Conservation (phyloP, 2,797 vertebrate species). For the Catamblyrhynchus diadema region DNA sequence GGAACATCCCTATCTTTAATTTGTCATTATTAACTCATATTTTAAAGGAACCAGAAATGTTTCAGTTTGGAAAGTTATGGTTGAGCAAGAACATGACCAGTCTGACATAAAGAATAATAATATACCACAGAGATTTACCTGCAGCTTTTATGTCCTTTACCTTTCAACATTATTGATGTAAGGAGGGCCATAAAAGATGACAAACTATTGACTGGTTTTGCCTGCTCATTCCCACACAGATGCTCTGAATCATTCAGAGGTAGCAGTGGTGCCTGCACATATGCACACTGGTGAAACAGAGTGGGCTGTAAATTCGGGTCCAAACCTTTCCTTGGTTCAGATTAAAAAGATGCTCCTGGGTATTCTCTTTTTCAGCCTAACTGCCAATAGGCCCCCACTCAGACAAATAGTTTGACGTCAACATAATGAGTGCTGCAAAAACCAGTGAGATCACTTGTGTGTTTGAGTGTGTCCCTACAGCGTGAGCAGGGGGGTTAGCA, state of each 20-base stretch:
- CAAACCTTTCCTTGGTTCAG: background rate
- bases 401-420: background rate
- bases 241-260: background rate
- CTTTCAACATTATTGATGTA: background rate
- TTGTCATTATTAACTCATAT: background rate
- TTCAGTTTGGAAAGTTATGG: background rate
- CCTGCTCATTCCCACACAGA: background rate
- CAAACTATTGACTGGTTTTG: background rate
- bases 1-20: background rate
- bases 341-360: background rate
- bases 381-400: background rate
- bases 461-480: background rate
- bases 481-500: fast-evolving
- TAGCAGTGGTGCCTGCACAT: background rate
- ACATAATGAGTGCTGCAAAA: background rate
- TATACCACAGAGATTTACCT: background rate
- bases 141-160: background rate
- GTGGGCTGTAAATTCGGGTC: background rate
- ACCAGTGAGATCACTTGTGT: background rate
- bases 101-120: background rate
- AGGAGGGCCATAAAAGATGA: background rate
- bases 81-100: background rate
- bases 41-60: background rate
- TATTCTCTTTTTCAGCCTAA: background rate
- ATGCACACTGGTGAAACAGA: background rate